Conservation (phyloP, 2,797 vertebrate species). For the Acanthiza pusilla region DNA sequence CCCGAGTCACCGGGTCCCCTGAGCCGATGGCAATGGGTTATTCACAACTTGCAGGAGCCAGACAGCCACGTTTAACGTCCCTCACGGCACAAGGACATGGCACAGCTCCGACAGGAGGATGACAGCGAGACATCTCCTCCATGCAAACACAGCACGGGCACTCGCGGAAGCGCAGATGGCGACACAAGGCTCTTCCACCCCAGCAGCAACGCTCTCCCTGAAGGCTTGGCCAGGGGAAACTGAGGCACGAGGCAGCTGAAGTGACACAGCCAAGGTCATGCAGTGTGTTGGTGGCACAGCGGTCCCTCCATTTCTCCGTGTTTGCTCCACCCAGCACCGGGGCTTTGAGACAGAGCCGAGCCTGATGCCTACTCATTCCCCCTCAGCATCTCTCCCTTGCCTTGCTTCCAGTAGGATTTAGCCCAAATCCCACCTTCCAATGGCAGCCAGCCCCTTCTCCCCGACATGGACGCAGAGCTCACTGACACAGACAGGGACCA, state of each 20-base stretch:
- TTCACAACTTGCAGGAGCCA: background rate
- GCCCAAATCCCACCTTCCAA: background rate
- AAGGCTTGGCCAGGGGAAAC: background rate
- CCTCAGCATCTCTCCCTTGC: background rate
- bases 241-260: background rate
- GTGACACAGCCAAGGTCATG: background rate
- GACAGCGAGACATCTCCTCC: background rate
- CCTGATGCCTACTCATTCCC: background rate
- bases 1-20: background rate
- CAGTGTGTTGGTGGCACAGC: background rate
- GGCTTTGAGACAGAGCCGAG: background rate
- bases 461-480: background rate
- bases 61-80: background rate
- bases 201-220: fast-evolving
- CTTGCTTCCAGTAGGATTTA: background rate
- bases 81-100: background rate
- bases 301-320: background rate
- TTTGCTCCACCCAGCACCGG: fast-evolving
- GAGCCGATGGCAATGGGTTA: background rate
- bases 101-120: background rate
- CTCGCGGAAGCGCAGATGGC: fast-evolving
- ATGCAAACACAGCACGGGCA: background rate
- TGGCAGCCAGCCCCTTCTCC: background rate
- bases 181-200: background rate
- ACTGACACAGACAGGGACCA: background rate